These are phyloP conservation scores for Bagarius yarrelli DNA, from an alignment of 2,113 vertebrate species.

Conservation along the genomic window DNA sequence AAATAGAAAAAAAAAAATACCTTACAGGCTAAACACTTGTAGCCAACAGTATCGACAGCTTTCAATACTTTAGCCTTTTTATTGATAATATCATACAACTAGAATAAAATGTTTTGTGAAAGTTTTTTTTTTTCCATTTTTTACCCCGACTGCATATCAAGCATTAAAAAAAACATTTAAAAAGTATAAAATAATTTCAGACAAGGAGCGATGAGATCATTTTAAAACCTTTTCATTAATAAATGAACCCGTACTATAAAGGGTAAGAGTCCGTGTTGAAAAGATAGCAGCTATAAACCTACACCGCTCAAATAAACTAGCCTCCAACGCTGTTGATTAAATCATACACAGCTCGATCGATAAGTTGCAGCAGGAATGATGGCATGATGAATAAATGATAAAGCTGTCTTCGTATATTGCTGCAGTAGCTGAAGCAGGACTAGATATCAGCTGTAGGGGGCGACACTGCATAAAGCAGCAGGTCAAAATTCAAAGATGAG, in stretches of 20 bases:
- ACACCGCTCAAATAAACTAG: not conserved
- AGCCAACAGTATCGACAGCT: not conserved
- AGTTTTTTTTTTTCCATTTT: not conserved
- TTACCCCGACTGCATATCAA: not conserved
- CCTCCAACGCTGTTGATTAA: not conserved
- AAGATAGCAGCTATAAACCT: not conserved
- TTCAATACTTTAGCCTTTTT: not conserved
- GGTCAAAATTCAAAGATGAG: not conserved
- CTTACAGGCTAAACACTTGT: not conserved
- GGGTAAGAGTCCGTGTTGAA: not conserved
- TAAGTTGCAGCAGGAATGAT: not conserved
- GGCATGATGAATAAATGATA: slow-evolving; percentile 56
- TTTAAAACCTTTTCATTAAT: not conserved
- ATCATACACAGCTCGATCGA: not conserved
- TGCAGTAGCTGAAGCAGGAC: slow-evolving; percentile 31
- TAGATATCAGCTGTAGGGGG: slow-evolving; percentile 68
- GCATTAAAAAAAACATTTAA: not conserved
- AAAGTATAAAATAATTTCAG: not conserved
- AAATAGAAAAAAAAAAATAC: not conserved
- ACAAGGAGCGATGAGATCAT: not conserved
- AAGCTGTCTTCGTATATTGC: slow-evolving; percentile 56
- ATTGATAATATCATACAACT: too few relatives aligned
- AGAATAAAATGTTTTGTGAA: not conserved
- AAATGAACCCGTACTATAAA: not conserved
- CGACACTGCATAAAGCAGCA: slow-evolving; percentile 54